These are phyloP conservation scores for Atractosteus spatula DNA, from an alignment of 2,113 vertebrate species.

Conservation along the genomic window DNA sequence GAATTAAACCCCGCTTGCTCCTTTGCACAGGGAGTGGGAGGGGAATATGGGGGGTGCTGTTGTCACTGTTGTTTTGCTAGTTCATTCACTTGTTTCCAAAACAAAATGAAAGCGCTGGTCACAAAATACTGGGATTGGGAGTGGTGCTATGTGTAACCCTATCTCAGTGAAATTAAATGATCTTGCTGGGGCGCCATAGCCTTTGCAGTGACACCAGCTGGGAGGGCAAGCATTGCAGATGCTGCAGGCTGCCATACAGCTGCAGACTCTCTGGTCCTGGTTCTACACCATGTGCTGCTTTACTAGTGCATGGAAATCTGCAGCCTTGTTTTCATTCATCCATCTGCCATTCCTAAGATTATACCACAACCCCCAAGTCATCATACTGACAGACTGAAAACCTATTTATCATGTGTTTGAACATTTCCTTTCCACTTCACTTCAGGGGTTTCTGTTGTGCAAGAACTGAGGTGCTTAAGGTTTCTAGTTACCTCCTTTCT, in stretches of 20 bases:
- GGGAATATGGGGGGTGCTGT: too few species aligned
- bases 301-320: neutral
- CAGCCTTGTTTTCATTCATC: constrained; percentile 9
- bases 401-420: neutral
- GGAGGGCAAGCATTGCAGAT: neutral
- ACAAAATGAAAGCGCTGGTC: too few species aligned
- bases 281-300: neutral
- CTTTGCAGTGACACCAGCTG: neutral
- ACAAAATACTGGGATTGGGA: too few species aligned
- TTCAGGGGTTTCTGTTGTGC: constrained; percentile 2
- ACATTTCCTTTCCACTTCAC: neutral
- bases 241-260: neutral
- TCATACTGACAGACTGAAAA: neutral
- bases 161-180: too few species aligned
- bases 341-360: constrained; percentile 19
- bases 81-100: too few species aligned
- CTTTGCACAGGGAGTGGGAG: too few species aligned
- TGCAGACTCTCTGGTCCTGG: neutral
- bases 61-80: too few species aligned
- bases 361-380: constrained; percentile 12
- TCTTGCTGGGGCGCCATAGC: neutral
- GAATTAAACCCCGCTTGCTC: too few species aligned
- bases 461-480: neutral
- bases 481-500: too few species aligned
- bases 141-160: too few species aligned